Evolutionary conservation across 2,888 invertebrate genomes (phyloP), one percentile per base, ranked within the genome.

Genomic region (Leucozona laternaria): DNA sequence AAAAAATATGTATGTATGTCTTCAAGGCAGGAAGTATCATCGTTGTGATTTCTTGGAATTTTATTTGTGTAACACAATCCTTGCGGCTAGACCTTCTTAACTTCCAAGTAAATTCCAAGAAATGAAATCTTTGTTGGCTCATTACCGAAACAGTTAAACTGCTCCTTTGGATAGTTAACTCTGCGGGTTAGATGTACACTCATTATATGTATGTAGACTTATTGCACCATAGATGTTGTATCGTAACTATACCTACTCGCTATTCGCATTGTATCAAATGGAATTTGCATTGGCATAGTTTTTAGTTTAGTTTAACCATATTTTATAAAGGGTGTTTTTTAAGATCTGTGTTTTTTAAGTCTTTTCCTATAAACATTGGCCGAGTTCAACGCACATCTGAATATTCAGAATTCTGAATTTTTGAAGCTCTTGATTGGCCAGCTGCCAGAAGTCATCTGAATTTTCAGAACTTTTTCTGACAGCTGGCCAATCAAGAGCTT

Each of bases 21-120:
- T 68, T 78, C 11, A 66, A 72, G 57, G 50, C 82, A 82, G 82
- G 82, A 82, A 82, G 82, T 82, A 82, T 82, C 82, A 60, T 82
- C 82, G 55, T 73, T 43, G 58, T 60, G 78, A 82, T 73, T 82
- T 58, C 68, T 78, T 78, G 78, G 78, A 78, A 82, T 78, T 78
- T 72, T 72, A 66, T 72, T 60, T 78, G 72, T 78, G 78, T 78
- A 82, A 78, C 53, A 68, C 37, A 73, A 82, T 82, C 82, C 43
- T 66, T 78, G 40, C 28, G 78, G 78, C 58, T 78, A 71, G 57
- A 34, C 66, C 66, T 73, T n/a, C n/a, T 25, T 68, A 25, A n/a
- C 20, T 60, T 64, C 53, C 72, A 82, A 55, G 78, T 58, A 72
- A 66, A 78, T 31, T 58, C 57, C 6, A 40, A 77, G 58, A 48